Evolutionary conservation across 2,797 vertebrate species (phyloP).

Genomic region (Anolis apletophallus): DNA sequence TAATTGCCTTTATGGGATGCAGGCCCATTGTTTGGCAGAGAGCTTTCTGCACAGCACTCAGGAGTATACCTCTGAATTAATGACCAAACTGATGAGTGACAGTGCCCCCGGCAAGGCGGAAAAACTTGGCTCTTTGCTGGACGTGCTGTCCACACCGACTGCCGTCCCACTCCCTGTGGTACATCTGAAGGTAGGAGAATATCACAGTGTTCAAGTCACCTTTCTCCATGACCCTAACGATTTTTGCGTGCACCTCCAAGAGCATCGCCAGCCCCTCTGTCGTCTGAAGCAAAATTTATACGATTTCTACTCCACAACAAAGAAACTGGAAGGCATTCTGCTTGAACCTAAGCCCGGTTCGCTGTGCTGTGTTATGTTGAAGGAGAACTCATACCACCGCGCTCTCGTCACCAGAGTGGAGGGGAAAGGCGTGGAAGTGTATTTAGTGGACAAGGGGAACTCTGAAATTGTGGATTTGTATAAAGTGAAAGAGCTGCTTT

Average conservation of each 20-base stretch:
- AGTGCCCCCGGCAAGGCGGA: neutral
- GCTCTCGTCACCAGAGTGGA: constrained; percentile 79
- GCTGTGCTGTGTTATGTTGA: constrained; percentile 86
- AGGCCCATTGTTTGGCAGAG: constrained; percentile 66
- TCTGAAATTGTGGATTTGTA: constrained; percentile 76
- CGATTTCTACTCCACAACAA: constrained; percentile 79
- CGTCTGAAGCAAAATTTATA: constrained; percentile 81
- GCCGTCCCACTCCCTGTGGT: constrained; percentile 14
- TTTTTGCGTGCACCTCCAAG: constrained; percentile 89
- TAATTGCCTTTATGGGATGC: constrained; percentile 83
- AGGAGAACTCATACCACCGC: constrained; percentile 85
- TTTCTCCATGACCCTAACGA: constrained; percentile 83
- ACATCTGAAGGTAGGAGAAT: constrained; percentile 70
- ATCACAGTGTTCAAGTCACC: constrained; percentile 80
- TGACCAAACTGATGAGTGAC: constrained; percentile 8
- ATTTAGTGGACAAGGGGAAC: constrained; percentile 88
- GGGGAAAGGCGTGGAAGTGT: constrained; percentile 74
- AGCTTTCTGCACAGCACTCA: constrained; percentile 43
- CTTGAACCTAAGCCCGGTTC: constrained; percentile 79
- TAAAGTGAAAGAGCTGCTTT: constrained; percentile 81
- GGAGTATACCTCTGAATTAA: neutral
- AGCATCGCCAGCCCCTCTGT: constrained; percentile 77
- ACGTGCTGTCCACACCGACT: neutral
- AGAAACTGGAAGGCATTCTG: constrained; percentile 68
- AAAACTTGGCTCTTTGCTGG: neutral